Evolutionary conservation across 2,113 vertebrate species (phyloP).

Genomic region (Corythaixoides concolor): DNA sequence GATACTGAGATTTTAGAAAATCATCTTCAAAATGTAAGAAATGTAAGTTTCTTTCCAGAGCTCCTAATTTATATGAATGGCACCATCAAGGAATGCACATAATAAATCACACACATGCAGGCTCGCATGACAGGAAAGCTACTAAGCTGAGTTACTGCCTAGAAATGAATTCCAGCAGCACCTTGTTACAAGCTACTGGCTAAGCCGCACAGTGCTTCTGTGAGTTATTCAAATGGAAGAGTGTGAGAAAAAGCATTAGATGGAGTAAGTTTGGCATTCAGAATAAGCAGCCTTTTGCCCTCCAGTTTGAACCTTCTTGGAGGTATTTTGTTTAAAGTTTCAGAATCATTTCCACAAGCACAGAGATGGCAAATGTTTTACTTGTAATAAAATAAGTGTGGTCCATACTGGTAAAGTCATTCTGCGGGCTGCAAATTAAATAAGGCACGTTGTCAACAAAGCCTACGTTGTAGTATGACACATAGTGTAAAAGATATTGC

Average conservation of each 20-base stretch:
- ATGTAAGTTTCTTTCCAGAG: background rate
- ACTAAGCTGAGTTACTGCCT: background rate
- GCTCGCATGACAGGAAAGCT: background rate
- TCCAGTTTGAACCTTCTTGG: background rate
- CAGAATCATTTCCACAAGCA: background rate
- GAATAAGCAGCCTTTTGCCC: background rate
- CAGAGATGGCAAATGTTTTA: background rate
- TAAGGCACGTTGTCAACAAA: background rate
- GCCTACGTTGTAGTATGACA: rapidly evolving
- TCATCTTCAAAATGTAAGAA: background rate
- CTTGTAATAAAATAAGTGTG: background rate
- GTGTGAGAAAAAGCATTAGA: background rate
- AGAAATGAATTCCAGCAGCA: background rate
- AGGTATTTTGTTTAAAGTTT: background rate
- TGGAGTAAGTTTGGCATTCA: background rate
- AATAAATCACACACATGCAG: background rate
- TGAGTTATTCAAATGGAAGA: background rate
- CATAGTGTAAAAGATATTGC: background rate
- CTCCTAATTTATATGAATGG: background rate
- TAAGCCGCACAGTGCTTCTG: background rate
- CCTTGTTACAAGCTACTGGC: background rate
- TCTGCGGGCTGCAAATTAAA: background rate
- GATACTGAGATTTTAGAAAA: background rate
- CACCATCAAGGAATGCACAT: background rate
- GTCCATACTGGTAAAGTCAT: background rate